Evolutionary conservation across 2,797 vertebrate genomes (phyloP), one percentile per base, ranked within the genome.

Genomic region (Diplodus sargus): DNA sequence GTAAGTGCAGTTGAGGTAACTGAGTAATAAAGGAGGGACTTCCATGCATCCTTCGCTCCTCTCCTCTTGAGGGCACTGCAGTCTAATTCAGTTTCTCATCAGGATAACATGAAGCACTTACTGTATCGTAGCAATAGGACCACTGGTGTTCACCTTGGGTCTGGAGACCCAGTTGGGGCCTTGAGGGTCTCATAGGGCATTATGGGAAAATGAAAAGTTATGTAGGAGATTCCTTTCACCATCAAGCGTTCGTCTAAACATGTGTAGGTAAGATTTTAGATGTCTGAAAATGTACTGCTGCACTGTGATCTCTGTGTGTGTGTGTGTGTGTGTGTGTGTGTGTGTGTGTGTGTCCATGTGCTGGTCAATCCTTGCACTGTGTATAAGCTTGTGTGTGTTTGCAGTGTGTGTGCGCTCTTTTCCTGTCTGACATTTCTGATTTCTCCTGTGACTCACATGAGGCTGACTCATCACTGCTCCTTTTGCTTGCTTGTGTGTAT

Each of bases 391-490:
- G 57, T 18, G 57, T 56, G 22, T 70, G 34, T 66, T 60, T 47
- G 58, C 66, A 18, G 60, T 42, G 42, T 51, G 34, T 74, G 58
- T 17, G 6, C 70, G 60, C 58, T 70, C 49, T 76, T 82, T 84
- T 81, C 87, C 48, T 81, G 58, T 83, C 76, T 87, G 88, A 89
- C 84, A 90, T 91, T 84, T 88, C 68, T 89, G 74, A 89, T 87
- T 88, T 87, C 71, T 82, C 79, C 58, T 64, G 85, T 92, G 92
- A 93, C 82, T 90, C 91, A 93, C 62, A 62, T 54, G 63, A 76
- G 71, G 81, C 85, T 90, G 90, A 91, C 88, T 91, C 90, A 92
- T 86, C 76, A 60, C 78, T 87, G 78, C 83, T 87, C 59, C 45
- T 64, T 86, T 84, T 48, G 59, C 56, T 34, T 74, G 18, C 49